Percentiles rank a stretch among this genome's conserved stretches.
Evolutionary conservation across 2,113 vertebrate genomes (phyloP).

Genomic region (Solea solea): DNA sequence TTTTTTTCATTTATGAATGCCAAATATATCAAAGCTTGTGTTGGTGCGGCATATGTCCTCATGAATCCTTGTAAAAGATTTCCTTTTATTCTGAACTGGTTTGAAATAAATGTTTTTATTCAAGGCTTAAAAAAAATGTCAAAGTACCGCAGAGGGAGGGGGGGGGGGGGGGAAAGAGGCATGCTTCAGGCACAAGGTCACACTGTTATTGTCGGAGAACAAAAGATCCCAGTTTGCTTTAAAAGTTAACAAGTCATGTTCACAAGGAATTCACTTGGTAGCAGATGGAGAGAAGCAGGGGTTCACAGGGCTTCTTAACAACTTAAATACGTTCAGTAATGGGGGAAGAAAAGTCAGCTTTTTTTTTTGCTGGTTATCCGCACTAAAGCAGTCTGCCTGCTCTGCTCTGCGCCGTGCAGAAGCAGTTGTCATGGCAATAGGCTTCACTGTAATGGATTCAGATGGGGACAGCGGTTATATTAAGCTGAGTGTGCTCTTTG

Average conservation of each 20-base stretch:
- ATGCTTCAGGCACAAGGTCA: conserved; percentile 50
- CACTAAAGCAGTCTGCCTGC: conserved; percentile 54
- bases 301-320: conserved; percentile 39
- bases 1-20: conserved; percentile 9
- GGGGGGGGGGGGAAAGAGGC: too few species aligned
- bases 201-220: conserved; percentile 47
- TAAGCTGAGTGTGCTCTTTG: conserved; percentile 74
- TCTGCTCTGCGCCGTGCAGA: conserved; percentile 65
- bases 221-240: conserved; percentile 46
- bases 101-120: conserved; percentile 1
- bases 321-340: conserved; percentile 42
- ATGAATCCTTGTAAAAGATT: conserved; percentile 3
- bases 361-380: conserved; percentile 52
- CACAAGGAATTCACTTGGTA: conserved; percentile 21
- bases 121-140: not conserved
- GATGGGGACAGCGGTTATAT: conserved; percentile 71
- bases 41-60: not conserved
- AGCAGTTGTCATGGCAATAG: conserved; percentile 79
- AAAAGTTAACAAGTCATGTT: conserved; percentile 6
- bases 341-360: conserved; percentile 47
- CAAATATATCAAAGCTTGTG: conserved; percentile 17
- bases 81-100: conserved; percentile 11
- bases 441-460: conserved; percentile 65
- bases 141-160: too few species aligned
- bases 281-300: conserved; percentile 9